A percentile compares a stretch with the other conserved stretches of the same genome.
Evolutionary conservation across 2,888 invertebrate genomes (phyloP).

Genomic region (Sphaerophoria taeniata): DNA sequence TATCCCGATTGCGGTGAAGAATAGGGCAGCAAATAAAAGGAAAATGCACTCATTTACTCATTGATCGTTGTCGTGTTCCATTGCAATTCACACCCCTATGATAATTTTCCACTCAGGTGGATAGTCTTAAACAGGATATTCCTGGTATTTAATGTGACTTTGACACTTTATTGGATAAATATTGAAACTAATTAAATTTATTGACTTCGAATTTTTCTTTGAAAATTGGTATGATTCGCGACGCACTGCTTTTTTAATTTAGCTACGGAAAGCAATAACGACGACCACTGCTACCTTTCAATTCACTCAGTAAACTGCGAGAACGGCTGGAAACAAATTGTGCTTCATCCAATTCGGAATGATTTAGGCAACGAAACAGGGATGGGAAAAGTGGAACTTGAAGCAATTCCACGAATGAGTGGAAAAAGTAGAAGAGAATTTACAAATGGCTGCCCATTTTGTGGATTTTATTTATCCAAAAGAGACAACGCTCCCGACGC

Average conservation of each 20-base stretch:
- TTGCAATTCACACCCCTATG: constrained; percentile 66
- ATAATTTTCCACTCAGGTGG: constrained; percentile 60
- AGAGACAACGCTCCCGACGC: too few species aligned
- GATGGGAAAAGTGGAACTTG: constrained; percentile 23
- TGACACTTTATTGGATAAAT: too few species aligned
- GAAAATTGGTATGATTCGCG: constrained; percentile 57
- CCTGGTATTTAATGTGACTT: not conserved
- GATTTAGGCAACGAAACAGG: constrained; percentile 27
- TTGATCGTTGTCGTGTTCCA: constrained; percentile 70
- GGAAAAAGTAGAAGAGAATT: constrained; percentile 26
- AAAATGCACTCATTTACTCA: constrained; percentile 70
- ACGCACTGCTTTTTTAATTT: constrained; percentile 28
- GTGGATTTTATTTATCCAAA: not conserved
- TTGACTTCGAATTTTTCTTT: constrained; percentile 33
- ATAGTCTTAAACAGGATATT: constrained; percentile 14
- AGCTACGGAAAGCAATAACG: constrained; percentile 14
- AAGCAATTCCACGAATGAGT: not conserved
- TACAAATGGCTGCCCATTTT: constrained; percentile 62
- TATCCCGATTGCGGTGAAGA: constrained; percentile 40
- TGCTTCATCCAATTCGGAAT: constrained; percentile 34
- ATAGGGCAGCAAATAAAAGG: constrained; percentile 17
- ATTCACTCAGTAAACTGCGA: constrained; percentile 70
- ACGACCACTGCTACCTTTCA: constrained; percentile 56
- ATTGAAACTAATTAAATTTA: constrained; percentile 6
- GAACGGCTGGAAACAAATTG: constrained; percentile 43